Evolutionary conservation across 1,140 invertebrate genomes (phyloP).

Genomic region (Drosophila rhopaloa): DNA sequence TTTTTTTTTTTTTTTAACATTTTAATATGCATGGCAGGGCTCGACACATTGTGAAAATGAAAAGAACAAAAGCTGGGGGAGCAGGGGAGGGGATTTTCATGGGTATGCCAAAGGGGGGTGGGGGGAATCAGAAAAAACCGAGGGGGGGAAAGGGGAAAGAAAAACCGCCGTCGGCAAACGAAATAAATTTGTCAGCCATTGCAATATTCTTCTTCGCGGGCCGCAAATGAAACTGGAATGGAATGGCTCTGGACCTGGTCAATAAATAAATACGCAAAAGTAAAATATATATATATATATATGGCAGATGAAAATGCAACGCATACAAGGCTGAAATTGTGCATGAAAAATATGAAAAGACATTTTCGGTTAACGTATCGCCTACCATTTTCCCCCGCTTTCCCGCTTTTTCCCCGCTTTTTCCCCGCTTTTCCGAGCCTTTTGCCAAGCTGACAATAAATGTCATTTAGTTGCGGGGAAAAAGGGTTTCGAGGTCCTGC

Average conservation of each 20-base stretch:
- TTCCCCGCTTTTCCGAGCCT: constrained; percentile 9
- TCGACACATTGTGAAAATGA: constrained; percentile 65
- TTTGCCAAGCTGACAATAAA: constrained; percentile 71
- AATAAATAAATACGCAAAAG: constrained; percentile 77
- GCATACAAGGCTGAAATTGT: constrained; percentile 57
- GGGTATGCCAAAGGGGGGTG: not conserved
- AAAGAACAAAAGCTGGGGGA: constrained; percentile 42
- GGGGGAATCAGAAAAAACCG: not conserved
- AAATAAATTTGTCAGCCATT: constrained; percentile 81
- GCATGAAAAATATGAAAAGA: constrained; percentile 80
- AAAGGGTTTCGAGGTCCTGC: constrained; percentile 13
- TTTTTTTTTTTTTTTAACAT: constrained; percentile 61
- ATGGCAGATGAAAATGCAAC: constrained; percentile 33
- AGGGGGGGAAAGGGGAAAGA: constrained; percentile 30
- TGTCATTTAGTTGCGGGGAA: constrained; percentile 68
- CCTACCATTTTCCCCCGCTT: constrained; percentile 20
- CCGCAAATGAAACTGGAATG: constrained; percentile 45
- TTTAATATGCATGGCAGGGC: constrained; percentile 78
- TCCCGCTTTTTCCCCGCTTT: constrained; percentile 10
- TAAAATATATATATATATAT: constrained; percentile 41
- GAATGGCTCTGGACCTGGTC: constrained; percentile 52
- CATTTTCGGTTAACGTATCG: constrained; percentile 64
- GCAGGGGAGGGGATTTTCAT: not conserved
- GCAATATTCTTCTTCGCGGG: constrained; percentile 73
- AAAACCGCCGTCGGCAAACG: constrained; percentile 70